Percentiles rank a stretch among this genome's conserved stretches.
phyloP scores from a whole-genome alignment of 2,113 vertebrate species.

The Pongo abelii region DNA sequence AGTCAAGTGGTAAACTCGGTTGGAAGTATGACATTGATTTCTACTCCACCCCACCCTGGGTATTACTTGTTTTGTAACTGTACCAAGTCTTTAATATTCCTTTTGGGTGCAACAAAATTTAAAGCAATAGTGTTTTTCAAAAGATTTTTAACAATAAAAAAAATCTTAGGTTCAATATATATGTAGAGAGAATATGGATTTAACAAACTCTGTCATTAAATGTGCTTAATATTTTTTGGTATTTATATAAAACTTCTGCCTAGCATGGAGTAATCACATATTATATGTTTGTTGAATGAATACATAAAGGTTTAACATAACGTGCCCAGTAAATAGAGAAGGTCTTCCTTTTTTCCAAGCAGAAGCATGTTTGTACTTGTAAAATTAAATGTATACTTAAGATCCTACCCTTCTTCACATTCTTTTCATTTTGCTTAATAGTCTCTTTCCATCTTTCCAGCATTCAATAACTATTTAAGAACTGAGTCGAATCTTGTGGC shows the following conservation, averaged over 20 bases:
- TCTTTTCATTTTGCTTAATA: not conserved
- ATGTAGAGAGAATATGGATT: not conserved
- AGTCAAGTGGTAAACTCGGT: conserved; percentile 76
- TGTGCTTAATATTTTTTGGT: not conserved
- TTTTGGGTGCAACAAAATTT: conserved; percentile 4
- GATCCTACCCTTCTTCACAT: not conserved
- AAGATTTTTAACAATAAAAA: not conserved
- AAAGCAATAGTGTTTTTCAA: not conserved
- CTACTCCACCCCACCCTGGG: not conserved
- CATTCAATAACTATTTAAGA: not conserved
- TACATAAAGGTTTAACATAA: not conserved
- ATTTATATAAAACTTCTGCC: not conserved
- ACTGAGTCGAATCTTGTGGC: not conserved
- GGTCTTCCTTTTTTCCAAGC: not conserved
- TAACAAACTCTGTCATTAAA: not conserved
- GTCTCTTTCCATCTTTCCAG: not conserved
- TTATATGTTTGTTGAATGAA: not conserved
- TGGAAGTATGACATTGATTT: conserved; percentile 65
- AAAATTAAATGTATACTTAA: not conserved
- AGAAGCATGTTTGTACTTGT: not conserved
- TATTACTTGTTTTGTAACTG: conserved; percentile 74
- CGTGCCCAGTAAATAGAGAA: not conserved
- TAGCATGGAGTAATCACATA: not conserved
- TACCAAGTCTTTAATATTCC: conserved; percentile 54
- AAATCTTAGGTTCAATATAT: not conserved